Conservation (phyloP, 2,113 vertebrate genomes). For the Urocolius indicus region DNA sequence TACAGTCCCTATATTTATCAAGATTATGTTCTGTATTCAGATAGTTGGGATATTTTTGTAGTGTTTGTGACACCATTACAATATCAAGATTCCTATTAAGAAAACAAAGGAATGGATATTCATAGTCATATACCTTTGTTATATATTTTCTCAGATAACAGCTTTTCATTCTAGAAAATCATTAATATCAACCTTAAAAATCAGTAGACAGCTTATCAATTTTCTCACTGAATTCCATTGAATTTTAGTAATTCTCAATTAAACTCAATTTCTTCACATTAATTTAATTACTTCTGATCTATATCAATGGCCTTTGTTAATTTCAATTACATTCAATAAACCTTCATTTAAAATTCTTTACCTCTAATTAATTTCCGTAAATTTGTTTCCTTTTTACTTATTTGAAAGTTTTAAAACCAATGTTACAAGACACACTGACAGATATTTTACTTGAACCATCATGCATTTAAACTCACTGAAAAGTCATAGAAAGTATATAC, state of each 20-base stretch:
- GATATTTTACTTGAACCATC: not conserved
- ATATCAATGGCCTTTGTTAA: conserved; percentile 58
- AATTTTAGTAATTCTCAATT: conserved; percentile 34
- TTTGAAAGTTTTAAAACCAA: not conserved
- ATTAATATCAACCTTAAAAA: conserved; percentile 27
- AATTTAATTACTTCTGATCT: conserved; percentile 54
- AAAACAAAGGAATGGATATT: not conserved
- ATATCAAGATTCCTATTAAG: not conserved
- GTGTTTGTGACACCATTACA: not conserved
- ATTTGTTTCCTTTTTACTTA: conserved; percentile 26
- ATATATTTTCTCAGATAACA: not conserved
- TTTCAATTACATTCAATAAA: conserved; percentile 67
- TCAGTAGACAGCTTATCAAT: conserved; percentile 7
- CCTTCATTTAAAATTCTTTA: conserved; percentile 57
- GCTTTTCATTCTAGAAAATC: not conserved
- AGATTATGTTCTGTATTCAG: not conserved
- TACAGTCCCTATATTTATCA: not conserved
- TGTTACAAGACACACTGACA: not conserved
- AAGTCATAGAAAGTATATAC: not conserved
- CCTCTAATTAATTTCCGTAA: conserved; percentile 48
- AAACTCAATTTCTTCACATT: conserved; percentile 26
- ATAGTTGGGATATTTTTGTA: not conserved
- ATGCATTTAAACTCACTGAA: not conserved
- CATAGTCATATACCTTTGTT: not conserved
- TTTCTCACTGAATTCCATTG: conserved; percentile 35